These are phyloP conservation scores for Falco concolor DNA, from an alignment of 2,797 vertebrate species.

Conservation along the genomic window DNA sequence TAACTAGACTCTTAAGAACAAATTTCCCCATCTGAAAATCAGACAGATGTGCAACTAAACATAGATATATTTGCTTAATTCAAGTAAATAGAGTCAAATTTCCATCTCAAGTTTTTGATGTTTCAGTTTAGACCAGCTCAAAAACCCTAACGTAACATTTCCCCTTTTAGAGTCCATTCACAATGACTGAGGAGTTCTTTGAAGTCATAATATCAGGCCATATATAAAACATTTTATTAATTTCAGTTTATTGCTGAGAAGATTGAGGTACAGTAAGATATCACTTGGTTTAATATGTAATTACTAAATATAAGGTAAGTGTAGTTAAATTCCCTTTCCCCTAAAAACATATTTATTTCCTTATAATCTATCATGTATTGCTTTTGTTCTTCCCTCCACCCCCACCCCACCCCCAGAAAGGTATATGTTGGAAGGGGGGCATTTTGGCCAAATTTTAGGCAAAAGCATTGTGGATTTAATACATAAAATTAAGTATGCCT, in stretches of 20 bases:
- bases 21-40: not conserved
- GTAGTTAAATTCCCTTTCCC: not conserved
- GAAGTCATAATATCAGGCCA: not conserved
- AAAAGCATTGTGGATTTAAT: not conserved
- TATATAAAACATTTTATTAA: not conserved
- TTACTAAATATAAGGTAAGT: not conserved
- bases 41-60: not conserved
- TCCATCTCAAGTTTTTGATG: not conserved
- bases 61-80: not conserved
- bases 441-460: not conserved
- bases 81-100: not conserved
- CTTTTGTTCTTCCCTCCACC: not conserved
- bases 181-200: not conserved
- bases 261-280: not conserved
- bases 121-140: not conserved
- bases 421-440: rapidly evolving
- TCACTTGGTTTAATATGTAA: not conserved
- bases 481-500: not conserved
- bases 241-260: not conserved
- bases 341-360: not conserved
- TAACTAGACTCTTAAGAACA: not conserved
- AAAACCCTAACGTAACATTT: not conserved
- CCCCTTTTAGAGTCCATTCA: not conserved
- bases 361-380: not conserved
- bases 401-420: not conserved